Evolutionary conservation across 2,113 vertebrate genomes (phyloP).

Genomic region (Mungos mungo): DNA sequence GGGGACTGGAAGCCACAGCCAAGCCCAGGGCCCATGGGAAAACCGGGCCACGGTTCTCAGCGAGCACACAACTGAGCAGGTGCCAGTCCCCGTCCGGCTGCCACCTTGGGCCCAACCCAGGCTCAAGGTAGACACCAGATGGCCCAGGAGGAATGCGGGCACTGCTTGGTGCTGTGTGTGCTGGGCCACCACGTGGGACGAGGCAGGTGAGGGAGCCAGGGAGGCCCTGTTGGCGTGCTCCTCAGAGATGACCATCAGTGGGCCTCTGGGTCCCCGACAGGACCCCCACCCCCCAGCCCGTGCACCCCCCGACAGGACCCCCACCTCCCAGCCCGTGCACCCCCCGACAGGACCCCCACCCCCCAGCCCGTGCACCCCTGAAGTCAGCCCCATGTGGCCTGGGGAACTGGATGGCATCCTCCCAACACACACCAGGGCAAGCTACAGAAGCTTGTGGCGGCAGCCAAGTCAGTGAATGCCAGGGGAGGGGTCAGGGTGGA

Average conservation of each 20-base stretch:
- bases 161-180: not conserved
- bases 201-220: not conserved
- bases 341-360: no score
- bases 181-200: not conserved
- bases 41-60: not conserved
- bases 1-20: not conserved
- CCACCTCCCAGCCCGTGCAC: no score
- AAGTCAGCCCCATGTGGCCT: no score
- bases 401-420: not conserved
- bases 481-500: rapidly evolving
- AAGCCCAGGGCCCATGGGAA: not conserved
- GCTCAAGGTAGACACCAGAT: not conserved
- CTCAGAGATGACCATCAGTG: not conserved
- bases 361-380: not conserved
- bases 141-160: not conserved
- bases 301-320: not conserved
- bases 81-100: no score
- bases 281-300: not conserved
- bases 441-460: not conserved
- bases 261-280: not conserved
- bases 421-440: not conserved
- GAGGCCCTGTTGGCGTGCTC: not conserved
- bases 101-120: not conserved
- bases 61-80: not conserved
- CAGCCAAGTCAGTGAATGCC: not conserved